A percentile compares a stretch with the other conserved stretches of the same genome.
Conservation (phyloP, 2,797 vertebrate species). For the Xerus rutilus region DNA sequence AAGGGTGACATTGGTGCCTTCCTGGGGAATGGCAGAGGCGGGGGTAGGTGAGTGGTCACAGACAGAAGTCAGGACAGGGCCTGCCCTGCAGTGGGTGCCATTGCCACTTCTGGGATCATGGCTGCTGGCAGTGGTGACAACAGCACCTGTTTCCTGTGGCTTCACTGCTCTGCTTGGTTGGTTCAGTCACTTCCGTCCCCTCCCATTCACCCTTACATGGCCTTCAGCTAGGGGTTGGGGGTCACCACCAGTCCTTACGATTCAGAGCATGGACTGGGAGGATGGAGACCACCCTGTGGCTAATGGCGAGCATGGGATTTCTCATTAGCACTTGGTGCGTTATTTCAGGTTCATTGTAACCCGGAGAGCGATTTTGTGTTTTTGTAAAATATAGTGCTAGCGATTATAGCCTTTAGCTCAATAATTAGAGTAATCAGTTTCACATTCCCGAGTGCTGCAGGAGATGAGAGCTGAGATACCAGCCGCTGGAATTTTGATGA, state of each 20-base stretch:
- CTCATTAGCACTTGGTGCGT: not conserved
- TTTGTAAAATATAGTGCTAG: not conserved
- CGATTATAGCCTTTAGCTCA: not conserved
- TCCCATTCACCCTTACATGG: too few species aligned
- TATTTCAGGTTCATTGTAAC: not conserved
- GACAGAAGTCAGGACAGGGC: too few species aligned
- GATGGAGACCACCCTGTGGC: not conserved
- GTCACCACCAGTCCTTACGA: not conserved
- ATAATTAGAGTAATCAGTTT: conserved; percentile 4
- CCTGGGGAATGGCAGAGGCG: not conserved
- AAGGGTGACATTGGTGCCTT: not conserved
- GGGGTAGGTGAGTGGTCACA: not conserved
- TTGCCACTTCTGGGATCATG: too few species aligned
- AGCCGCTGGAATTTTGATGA: not conserved
- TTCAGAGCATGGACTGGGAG: not conserved
- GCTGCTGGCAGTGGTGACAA: too few species aligned
- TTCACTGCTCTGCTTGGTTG: too few species aligned
- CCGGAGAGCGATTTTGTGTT: conserved; percentile 55
- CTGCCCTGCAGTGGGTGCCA: too few species aligned
- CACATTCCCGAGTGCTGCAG: not conserved
- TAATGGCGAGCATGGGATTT: not conserved
- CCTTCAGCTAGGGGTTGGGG: not conserved
- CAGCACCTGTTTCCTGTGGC: too few species aligned
- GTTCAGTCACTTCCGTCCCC: too few species aligned
- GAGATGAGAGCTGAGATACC: not conserved